Evolutionary conservation across 2,888 invertebrate genomes (phyloP), one percentile per base, ranked within the genome.

Genomic region (Trissolcus japonicus): DNA sequence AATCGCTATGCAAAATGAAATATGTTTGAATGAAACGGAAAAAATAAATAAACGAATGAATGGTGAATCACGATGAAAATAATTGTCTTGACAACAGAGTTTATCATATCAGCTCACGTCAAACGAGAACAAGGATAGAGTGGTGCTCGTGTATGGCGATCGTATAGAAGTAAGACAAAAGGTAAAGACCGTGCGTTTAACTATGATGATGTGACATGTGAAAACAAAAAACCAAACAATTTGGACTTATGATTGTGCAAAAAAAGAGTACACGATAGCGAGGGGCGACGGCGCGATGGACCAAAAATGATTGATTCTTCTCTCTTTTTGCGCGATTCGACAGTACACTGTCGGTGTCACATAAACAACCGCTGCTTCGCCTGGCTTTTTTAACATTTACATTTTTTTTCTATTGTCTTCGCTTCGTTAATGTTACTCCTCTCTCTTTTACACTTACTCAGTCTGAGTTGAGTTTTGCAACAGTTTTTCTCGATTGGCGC

Each of bases 91-190:
- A 60, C 66, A 56, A 76, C 84, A 90, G 90, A 90, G 89, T 86
- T 86, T 90, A 84, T 89, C 89, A 81, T 89, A 90, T 87, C 89
- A 89, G 83, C 89, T 90, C 81, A 89, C 89, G 71, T 86, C 88
- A 81, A 89, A 88, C 85, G 89, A 89, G 84, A 89, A 87, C 87
- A 89, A 88, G 89, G 90, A 90, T 86, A 90, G 90, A 86, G 90
- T 90, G 87, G 90, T 90, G 88, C 90, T 90, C 86, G 89, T 90
- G 83, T 90, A 90, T 86, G 89, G 89, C 85, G 90, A 90, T 87
- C 90, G 90, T 90, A 90, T 90, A 85, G 89, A 90, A 90, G 90
- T 90, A 81, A 89, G 89, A 83, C 87, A 88, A 85, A 90, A 90
- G 90, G 90, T 90, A 90, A 90, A 86, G 83, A 84, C 83, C 66